These are phyloP conservation scores for Dolichomitus sp. DNA, from an alignment of 2,888 invertebrate species.

Conservation along the genomic window DNA sequence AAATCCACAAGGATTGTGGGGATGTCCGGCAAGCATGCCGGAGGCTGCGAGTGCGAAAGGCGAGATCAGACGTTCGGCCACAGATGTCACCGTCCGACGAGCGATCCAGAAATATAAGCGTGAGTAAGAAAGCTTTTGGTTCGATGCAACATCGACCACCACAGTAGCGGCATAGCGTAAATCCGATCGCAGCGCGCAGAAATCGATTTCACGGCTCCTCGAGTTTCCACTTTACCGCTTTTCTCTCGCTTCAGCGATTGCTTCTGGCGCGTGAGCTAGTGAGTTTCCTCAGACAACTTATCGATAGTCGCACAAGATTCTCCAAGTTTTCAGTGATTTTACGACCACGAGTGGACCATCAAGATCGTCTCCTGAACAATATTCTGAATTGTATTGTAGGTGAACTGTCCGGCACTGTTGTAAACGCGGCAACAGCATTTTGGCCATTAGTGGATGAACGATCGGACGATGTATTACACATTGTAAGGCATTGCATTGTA, in stretches of 20 bases:
- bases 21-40: constrained; percentile 63
- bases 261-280: constrained; percentile 32
- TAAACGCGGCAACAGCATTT: constrained; percentile 33
- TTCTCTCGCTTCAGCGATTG: constrained; percentile 70
- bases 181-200: constrained; percentile 73
- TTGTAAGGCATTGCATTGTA: constrained; percentile 17
- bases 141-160: constrained; percentile 38
- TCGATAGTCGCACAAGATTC: constrained; percentile 55
- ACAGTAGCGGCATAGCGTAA: constrained; percentile 56
- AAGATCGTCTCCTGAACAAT: constrained; percentile 35
- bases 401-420: constrained; percentile 20
- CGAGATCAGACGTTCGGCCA: constrained; percentile 61
- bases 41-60: constrained; percentile 55
- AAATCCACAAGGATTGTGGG: constrained; percentile 70
- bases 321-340: constrained; percentile 42
- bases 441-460: constrained; percentile 55
- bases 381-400: constrained; percentile 40
- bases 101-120: constrained; percentile 19
- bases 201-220: constrained; percentile 79
- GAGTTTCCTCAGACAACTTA: constrained; percentile 50
- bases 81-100: constrained; percentile 73
- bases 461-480: constrained; percentile 32
- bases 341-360: constrained; percentile 49
- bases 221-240: constrained; percentile 74
- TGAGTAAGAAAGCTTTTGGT: constrained; percentile 23